Conservation (phyloP, 1,140 invertebrate genomes). For the Campoletis sonorensis region DNA sequence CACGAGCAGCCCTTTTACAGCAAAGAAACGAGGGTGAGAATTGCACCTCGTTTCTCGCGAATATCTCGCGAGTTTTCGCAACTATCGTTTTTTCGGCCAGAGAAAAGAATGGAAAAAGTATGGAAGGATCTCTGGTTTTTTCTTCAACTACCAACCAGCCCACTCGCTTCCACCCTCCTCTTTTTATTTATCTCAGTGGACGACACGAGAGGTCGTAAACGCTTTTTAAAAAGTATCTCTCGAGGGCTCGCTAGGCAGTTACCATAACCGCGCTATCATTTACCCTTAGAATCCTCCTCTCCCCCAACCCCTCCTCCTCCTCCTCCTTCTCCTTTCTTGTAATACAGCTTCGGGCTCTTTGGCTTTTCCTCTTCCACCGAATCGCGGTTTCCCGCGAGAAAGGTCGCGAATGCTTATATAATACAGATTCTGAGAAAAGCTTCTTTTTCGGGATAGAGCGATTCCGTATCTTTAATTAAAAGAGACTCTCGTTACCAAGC, state of each 20-base stretch:
- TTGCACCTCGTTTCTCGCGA: slow-evolving; percentile 38
- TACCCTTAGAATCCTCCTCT: slow-evolving; percentile 67
- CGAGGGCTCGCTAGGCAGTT: slow-evolving; percentile 35
- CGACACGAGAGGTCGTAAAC: slow-evolving; percentile 49
- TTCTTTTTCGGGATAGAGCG: slow-evolving; percentile 64
- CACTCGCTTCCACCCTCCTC: too few relatives aligned
- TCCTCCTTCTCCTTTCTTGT: slow-evolving; percentile 18
- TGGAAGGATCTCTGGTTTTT: slow-evolving; percentile 10
- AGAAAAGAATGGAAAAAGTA: background rate
- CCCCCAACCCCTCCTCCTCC: slow-evolving; percentile 48
- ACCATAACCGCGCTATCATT: slow-evolving; percentile 74
- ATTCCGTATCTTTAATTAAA: slow-evolving; percentile 75
- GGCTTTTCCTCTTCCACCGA: slow-evolving; percentile 5
- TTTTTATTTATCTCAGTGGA: slow-evolving; percentile 39
- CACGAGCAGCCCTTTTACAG: slow-evolving; percentile 13
- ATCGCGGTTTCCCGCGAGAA: slow-evolving; percentile 34
- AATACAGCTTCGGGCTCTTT: background rate
- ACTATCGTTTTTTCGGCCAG: slow-evolving; percentile 30
- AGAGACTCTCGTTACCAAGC: slow-evolving; percentile 36
- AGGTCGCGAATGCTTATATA: slow-evolving; percentile 51
- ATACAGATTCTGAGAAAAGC: slow-evolving; percentile 44
- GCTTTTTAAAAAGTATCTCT: slow-evolving; percentile 58
- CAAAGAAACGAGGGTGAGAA: slow-evolving; percentile 24
- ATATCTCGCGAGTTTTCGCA: slow-evolving; percentile 45
- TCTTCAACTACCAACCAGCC: slow-evolving; percentile 49